Evolutionary conservation across 2,888 invertebrate genomes (phyloP), one percentile per base, ranked within the genome.

Genomic region (Drosophila nr. medialis): DNA sequence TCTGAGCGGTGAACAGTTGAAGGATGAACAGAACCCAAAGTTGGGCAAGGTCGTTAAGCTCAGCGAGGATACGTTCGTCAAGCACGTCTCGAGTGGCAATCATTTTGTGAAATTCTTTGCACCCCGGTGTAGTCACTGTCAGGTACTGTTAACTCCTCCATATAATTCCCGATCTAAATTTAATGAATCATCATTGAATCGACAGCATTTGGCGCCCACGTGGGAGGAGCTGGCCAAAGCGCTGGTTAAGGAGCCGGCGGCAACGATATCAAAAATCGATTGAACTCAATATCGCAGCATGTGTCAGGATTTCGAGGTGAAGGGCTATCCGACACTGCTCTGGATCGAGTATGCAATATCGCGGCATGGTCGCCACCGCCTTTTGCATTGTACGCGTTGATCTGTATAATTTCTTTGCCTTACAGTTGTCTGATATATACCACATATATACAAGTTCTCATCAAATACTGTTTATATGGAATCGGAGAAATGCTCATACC

Each of bases 91-190:
- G 2, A 94, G 92, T 51, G 98, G 98, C 54, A 95, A 96, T 86
- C 96, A 97, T 92, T 98, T 98, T 91, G 94, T 98, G 6, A 97
- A 98, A 93, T 98, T 98, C 92, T 98, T 96, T 93, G 97, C 97
- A 0, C 98, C 98, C 0, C 98, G 98, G 98, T 98, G 98, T 92
- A 95, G 96, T 64, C 96, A 97, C 88, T 98, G 98, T 86, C 96
- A 96, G 94, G 96, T 96, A 67, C 13, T 4, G 1, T 45, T 45
- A 48, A 54, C 36, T 30, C 7, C 29, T 13, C 2, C 18, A 27
- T 11, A 18, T 29, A 27, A 27, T 29, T n/a, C 5, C 15, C 0
- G 1, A 7, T 40, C 1, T 13, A 29, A 56, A 53, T 42, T 45
- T 54, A 13, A 50, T 30, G 30, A 5, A 11, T 51, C 6, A 4